Evolutionary conservation across 2,888 invertebrate genomes (phyloP).

Genomic region (Liopterus haemorrhoidalis): DNA sequence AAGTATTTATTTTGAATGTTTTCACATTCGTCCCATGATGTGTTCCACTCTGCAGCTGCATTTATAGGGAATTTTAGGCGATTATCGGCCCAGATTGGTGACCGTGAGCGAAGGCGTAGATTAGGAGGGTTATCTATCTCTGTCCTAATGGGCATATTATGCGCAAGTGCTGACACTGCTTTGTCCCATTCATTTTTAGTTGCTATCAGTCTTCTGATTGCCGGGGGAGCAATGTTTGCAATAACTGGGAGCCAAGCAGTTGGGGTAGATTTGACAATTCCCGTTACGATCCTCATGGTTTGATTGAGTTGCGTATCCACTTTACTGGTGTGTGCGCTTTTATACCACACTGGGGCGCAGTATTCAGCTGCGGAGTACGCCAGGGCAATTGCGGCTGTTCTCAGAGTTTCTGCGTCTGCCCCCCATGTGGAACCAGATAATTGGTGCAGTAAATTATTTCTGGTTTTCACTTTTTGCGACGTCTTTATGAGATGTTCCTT

Average conservation of each 20-base stretch:
- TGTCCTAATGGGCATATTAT: too few relatives aligned
- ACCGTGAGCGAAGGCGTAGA: too few relatives aligned
- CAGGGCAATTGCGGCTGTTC: conserved; percentile 10
- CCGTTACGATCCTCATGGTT: conserved; percentile 11
- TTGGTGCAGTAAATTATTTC: conserved; percentile 25
- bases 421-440: conserved; percentile 22
- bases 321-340: conserved; percentile 19
- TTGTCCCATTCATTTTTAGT: too few relatives aligned
- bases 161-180: too few relatives aligned
- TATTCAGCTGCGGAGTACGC: conserved; percentile 25
- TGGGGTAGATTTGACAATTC: conserved; percentile 11
- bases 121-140: too few relatives aligned
- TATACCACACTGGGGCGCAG: conserved; percentile 26
- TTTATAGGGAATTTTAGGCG: too few relatives aligned
- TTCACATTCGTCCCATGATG: background rate
- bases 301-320: conserved; percentile 26
- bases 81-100: too few relatives aligned
- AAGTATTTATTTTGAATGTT: background rate
- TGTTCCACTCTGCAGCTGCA: background rate
- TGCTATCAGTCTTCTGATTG: too few relatives aligned
- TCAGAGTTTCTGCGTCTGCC: conserved; percentile 18
- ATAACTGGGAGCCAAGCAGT: conserved; percentile 7
- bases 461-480: conserved; percentile 19
- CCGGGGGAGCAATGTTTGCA: conserved; percentile 2
- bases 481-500: conserved; percentile 22